phyloP scores from a whole-genome alignment of 2,113 vertebrate genomes.

The Australoheros scitulus region DNA sequence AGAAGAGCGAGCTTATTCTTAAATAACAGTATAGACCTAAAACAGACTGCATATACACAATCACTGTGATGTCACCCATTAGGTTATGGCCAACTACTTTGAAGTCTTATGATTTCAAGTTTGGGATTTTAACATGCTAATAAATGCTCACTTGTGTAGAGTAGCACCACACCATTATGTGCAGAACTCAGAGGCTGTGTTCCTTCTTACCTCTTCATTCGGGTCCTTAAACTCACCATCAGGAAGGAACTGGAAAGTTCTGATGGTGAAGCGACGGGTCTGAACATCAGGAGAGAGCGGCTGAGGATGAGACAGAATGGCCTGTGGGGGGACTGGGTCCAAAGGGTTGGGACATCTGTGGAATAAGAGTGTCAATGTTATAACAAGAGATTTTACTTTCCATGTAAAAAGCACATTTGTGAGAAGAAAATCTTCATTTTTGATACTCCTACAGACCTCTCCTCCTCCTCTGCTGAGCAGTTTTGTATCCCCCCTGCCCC shows the following conservation, averaged over 20 bases:
- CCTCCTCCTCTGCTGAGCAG: no score
- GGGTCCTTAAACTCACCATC: slow-evolving; percentile 43
- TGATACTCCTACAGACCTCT: neutral
- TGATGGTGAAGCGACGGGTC: slow-evolving; percentile 77
- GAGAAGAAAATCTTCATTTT: neutral
- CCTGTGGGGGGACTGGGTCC: slow-evolving; percentile 61
- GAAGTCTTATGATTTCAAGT: no score
- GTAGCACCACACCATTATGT: neutral
- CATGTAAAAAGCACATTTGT: neutral
- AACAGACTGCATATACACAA: no score
- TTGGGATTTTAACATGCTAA: neutral
- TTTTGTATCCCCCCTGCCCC: neutral
- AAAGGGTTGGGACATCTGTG: slow-evolving; percentile 79
- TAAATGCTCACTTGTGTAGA: neutral
- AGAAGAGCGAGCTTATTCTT: no score
- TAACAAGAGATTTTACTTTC: neutral
- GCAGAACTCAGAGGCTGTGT: neutral
- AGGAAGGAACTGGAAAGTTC: slow-evolving; percentile 80
- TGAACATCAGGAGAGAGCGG: slow-evolving; percentile 55
- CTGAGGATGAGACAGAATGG: slow-evolving; percentile 24
- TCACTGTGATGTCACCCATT: no score
- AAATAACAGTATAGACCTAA: no score
- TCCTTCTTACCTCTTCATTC: slow-evolving; percentile 72
- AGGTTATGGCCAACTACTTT: no score
- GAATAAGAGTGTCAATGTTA: neutral